A percentile compares a stretch with the other conserved stretches of the same genome.
Conservation (phyloP, 2,888 invertebrate genomes). For the Tridacna gigas region DNA sequence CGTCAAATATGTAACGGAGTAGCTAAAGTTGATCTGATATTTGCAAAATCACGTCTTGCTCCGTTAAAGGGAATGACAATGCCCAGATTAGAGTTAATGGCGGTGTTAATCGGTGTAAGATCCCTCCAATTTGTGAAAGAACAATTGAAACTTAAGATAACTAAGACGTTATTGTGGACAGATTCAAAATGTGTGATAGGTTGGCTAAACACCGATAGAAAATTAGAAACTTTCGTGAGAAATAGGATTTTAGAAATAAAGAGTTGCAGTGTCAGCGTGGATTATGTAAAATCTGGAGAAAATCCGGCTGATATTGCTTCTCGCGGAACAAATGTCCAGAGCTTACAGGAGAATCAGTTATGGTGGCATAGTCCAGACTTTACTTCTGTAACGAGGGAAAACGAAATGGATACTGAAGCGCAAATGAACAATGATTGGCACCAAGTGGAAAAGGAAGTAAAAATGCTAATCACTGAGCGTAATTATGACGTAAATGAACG, state of each 20-base stretch:
- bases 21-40: not conserved
- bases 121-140: constrained; percentile 15
- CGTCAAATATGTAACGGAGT: not conserved
- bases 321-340: not conserved
- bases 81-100: constrained; percentile 26
- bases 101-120: constrained; percentile 34
- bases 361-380: constrained; percentile 25
- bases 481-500: not conserved
- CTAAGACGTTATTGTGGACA: constrained; percentile 1
- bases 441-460: not conserved
- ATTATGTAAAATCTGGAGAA: constrained; percentile 8
- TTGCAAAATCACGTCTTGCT: constrained; percentile 11
- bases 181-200: constrained; percentile 15
- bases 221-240: not conserved
- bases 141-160: constrained; percentile 15
- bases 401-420: not conserved
- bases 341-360: not conserved
- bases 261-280: not conserved
- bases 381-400: not conserved
- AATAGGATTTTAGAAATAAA: not conserved
- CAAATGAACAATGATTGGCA: not conserved
- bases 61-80: constrained; percentile 12
- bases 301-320: constrained; percentile 14
- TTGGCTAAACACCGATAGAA: not conserved
- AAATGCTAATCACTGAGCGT: not conserved